Percentiles rank a stretch among this genome's conserved stretches.
Conservation (phyloP, 2,797 vertebrate genomes). For the Xyrichtys novacula region DNA sequence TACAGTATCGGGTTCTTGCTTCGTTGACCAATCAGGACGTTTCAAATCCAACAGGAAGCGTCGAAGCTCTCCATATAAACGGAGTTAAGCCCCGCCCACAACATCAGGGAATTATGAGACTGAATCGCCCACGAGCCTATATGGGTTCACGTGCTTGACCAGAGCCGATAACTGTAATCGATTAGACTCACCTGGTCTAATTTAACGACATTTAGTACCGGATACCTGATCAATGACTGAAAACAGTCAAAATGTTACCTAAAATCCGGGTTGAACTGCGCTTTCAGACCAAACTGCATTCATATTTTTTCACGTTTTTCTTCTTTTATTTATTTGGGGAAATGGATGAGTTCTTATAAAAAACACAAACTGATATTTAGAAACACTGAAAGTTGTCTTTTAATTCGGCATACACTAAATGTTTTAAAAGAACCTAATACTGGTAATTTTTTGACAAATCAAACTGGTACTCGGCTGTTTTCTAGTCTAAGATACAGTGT, state of each 20-base stretch:
- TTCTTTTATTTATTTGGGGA: fast-evolving
- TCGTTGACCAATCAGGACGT: constrained; percentile 26
- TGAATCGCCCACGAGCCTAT: constrained; percentile 7
- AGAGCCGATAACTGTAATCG: not conserved
- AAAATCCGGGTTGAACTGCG: too few species aligned
- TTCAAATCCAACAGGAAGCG: constrained; percentile 22
- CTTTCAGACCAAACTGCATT: constrained; percentile 3
- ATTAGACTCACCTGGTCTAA: fast-evolving
- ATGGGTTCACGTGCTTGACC: not conserved
- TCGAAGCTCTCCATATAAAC: not conserved
- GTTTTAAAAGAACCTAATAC: not conserved
- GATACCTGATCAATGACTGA: not conserved
- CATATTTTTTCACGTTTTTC: fast-evolving
- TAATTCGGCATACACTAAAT: not conserved
- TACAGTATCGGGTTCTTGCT: fast-evolving
- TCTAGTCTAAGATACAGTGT: fast-evolving
- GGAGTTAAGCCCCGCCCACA: constrained; percentile 15
- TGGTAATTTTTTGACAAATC: not conserved
- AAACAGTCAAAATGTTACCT: too few species aligned
- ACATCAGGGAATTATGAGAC: not conserved
- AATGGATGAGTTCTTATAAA: fast-evolving
- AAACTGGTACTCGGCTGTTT: not conserved
- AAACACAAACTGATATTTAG: fast-evolving
- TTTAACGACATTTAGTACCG: fast-evolving
- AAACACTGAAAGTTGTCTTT: fast-evolving